phyloP scores from a whole-genome alignment of 2,888 invertebrate species.

The Dasypogon diadema region DNA sequence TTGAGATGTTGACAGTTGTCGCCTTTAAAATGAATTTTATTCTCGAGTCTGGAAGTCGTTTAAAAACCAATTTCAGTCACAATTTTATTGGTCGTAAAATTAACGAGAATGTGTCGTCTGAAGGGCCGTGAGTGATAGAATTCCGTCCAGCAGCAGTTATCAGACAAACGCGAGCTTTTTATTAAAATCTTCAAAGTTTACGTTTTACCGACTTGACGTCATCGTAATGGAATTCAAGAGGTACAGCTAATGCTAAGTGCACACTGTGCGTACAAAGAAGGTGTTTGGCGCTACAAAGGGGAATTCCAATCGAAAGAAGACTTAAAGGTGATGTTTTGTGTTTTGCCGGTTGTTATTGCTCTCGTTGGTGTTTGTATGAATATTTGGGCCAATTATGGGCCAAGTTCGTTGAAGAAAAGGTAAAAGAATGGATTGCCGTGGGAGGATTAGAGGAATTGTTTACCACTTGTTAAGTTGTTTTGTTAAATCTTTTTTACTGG shows the following conservation, averaged over 20 bases:
- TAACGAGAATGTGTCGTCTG: background rate
- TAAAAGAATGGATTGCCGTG: too few relatives aligned
- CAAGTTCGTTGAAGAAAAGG: too few relatives aligned
- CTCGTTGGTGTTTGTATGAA: too few relatives aligned
- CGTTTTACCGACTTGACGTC: slow-evolving; percentile 27
- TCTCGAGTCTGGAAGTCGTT: background rate
- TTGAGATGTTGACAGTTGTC: too few relatives aligned
- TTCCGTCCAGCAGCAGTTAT: background rate
- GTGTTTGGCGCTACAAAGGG: background rate
- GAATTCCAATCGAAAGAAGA: background rate
- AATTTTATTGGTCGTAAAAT: slow-evolving; percentile 43
- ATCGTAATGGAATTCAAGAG: slow-evolving; percentile 6
- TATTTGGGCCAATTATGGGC: too few relatives aligned
- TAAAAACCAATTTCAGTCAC: slow-evolving; percentile 8
- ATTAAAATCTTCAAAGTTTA: background rate
- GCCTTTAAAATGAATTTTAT: too few relatives aligned
- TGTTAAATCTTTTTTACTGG: too few relatives aligned
- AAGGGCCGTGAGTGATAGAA: slow-evolving; percentile 11
- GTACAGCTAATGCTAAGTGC: slow-evolving; percentile 6
- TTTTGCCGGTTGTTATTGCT: too few relatives aligned
- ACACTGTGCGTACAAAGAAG: background rate
- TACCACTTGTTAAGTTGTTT: too few relatives aligned
- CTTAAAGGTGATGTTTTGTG: too few relatives aligned
- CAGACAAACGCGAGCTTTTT: slow-evolving; percentile 2
- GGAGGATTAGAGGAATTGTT: too few relatives aligned